These are phyloP conservation scores for Brachyistius frenatus DNA, from an alignment of 2,113 vertebrate species.

Conservation along the genomic window DNA sequence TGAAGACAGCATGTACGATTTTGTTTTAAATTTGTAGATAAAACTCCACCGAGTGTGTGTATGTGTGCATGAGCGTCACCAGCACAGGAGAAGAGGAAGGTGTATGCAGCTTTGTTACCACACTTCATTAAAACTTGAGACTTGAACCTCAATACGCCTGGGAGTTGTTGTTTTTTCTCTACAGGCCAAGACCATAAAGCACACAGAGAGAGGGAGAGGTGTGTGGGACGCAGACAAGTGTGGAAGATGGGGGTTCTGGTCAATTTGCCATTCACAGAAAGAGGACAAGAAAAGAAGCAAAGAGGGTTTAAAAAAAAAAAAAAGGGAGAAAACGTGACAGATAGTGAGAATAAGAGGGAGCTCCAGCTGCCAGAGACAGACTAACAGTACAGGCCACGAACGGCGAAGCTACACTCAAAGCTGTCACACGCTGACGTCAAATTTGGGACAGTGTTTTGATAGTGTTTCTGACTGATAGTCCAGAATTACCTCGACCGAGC, in stretches of 20 bases:
- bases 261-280: conserved; percentile 56
- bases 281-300: conserved; percentile 16
- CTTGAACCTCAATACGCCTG: conserved; percentile 48
- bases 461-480: conserved; percentile 54
- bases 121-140: conserved; percentile 64
- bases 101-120: conserved; percentile 47
- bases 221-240: conserved; percentile 29
- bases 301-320: conserved; percentile 17
- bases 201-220: conserved; percentile 30
- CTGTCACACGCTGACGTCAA: conserved; percentile 64
- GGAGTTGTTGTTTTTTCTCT: conserved; percentile 43
- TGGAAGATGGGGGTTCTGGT: conserved; percentile 47
- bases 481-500: conserved; percentile 60
- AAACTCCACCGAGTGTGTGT: conserved; percentile 22
- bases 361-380: conserved; percentile 57
- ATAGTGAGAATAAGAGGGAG: conserved; percentile 34
- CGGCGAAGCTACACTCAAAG: conserved; percentile 62
- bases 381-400: conserved; percentile 46
- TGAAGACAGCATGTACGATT: conserved; percentile 28
- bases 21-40: conserved; percentile 42
- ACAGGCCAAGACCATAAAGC: conserved; percentile 53
- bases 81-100: conserved; percentile 6
- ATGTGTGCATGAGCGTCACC: conserved; percentile 7
- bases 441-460: conserved; percentile 65
- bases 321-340: conserved; percentile 25